phyloP scores from a whole-genome alignment of 2,113 vertebrate genomes.

The Nymphicus hollandicus region DNA sequence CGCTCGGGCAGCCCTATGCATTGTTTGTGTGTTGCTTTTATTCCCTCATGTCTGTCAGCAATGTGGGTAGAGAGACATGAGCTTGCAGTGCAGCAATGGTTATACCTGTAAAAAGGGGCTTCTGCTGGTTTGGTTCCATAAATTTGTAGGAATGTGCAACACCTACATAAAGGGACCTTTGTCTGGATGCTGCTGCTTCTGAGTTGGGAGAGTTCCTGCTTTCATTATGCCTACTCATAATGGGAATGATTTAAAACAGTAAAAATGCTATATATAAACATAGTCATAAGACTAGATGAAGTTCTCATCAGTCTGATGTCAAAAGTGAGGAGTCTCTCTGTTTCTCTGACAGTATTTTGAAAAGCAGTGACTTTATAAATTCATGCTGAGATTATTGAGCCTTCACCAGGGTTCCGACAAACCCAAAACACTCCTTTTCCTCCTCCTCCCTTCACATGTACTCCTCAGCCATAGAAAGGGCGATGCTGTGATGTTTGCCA shows the following conservation, averaged over 20 bases:
- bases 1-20: rapidly evolving
- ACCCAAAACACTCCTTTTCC: background rate
- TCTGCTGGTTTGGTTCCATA: background rate
- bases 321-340: background rate
- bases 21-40: background rate
- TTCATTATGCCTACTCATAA: background rate
- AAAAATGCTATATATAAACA: background rate
- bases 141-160: background rate
- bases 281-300: background rate
- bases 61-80: background rate
- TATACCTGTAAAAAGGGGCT: background rate
- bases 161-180: background rate
- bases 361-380: background rate
- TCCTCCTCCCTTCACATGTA: background rate
- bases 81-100: background rate
- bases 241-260: background rate
- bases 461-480: background rate
- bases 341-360: background rate
- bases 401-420: background rate
- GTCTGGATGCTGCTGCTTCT: background rate
- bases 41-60: rapidly evolving
- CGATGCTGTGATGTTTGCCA: background rate
- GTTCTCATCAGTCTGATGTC: background rate
- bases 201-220: background rate
- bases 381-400: background rate